Evolutionary conservation across 1,140 invertebrate species (phyloP).

Genomic region (Euschistus heros): DNA sequence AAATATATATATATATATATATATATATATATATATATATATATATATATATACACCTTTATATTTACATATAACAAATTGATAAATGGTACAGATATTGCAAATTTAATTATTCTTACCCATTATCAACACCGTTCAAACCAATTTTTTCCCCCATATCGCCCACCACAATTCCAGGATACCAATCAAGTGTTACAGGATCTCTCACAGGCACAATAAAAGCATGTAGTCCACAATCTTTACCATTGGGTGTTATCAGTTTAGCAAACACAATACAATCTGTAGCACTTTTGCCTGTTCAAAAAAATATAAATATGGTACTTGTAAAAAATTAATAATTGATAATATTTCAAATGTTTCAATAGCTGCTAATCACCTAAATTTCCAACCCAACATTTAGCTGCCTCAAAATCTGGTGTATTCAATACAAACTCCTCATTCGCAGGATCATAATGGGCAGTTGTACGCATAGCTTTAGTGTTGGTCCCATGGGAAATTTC

Average conservation of each 20-base stretch:
- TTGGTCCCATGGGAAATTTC: conserved; percentile 92
- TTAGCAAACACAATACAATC: conserved; percentile 84
- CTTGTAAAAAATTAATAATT: background rate
- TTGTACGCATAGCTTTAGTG: conserved; percentile 80
- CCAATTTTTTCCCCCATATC: conserved; percentile 86
- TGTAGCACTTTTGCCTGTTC: conserved; percentile 62
- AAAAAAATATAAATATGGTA: conserved; percentile 19
- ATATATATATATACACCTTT: background rate
- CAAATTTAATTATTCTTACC: conserved; percentile 37
- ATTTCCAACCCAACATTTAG: conserved; percentile 91
- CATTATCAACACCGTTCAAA: conserved; percentile 83
- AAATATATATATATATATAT: background rate
- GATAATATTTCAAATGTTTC: background rate
- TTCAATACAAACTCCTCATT: conserved; percentile 76
- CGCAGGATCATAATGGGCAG: conserved; percentile 70
- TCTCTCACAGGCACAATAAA: conserved; percentile 76
- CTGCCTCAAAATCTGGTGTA: conserved; percentile 85
- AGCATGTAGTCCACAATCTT: conserved; percentile 72
- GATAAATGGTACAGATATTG: background rate
- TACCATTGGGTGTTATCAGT: conserved; percentile 61
- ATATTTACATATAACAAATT: background rate
- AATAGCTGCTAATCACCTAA: conserved; percentile 46
- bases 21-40: background rate
- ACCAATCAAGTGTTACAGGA: conserved; percentile 56
- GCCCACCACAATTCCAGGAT: conserved; percentile 56